phyloP scores from a whole-genome alignment of 2,888 invertebrate genomes.

The Dolomedes plantarius region DNA sequence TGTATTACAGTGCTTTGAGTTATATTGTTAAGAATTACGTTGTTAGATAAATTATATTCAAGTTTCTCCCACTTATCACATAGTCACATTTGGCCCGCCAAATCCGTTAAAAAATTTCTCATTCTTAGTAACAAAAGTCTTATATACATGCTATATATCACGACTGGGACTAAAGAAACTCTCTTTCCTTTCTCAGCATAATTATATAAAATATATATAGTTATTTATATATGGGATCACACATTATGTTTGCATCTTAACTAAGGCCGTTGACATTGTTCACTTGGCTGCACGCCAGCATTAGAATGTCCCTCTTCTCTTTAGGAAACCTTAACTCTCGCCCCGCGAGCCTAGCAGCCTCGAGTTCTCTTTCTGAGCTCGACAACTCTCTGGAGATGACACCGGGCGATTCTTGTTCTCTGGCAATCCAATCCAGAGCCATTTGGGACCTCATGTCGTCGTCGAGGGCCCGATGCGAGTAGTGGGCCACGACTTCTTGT shows the following conservation, averaged over 20 bases:
- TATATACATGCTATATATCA: constrained; percentile 39
- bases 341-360: constrained; percentile 89
- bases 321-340: constrained; percentile 94
- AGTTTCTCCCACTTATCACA: constrained; percentile 17
- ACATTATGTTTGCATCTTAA: constrained; percentile 21
- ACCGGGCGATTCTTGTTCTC: constrained; percentile 82
- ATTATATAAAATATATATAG: constrained; percentile 19
- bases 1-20: no score
- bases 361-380: constrained; percentile 90
- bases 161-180: constrained; percentile 42
- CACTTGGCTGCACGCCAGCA: constrained; percentile 91
- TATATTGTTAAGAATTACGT: no score
- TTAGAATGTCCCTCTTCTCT: constrained; percentile 95
- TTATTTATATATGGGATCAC: constrained; percentile 15
- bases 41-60: no score
- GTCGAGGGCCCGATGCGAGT: constrained; percentile 92
- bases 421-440: constrained; percentile 95
- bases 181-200: neutral
- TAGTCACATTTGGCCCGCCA: constrained; percentile 15
- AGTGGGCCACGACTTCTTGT: constrained; percentile 93
- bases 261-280: constrained; percentile 68
- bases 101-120: constrained; percentile 8
- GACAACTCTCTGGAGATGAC: constrained; percentile 88
- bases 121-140: neutral
- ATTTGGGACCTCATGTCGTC: constrained; percentile 97